These are phyloP conservation scores for Noctua pronuba DNA, from an alignment of 2,888 invertebrate genomes.

Conservation along the genomic window DNA sequence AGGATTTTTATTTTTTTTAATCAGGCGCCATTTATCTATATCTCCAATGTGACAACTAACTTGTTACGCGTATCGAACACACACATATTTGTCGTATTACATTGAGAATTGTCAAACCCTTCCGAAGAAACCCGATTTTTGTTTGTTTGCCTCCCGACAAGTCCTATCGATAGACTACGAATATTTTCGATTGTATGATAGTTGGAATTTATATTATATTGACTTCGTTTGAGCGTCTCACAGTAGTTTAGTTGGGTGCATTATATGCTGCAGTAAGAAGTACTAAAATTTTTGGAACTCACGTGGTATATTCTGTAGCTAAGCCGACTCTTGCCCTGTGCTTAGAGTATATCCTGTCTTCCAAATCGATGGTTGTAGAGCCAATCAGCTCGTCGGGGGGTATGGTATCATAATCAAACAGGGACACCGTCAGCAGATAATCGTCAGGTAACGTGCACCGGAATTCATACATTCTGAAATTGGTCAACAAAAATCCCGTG, in stretches of 20 bases:
- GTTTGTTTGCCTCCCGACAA: too few species aligned
- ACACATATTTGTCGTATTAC: too few species aligned
- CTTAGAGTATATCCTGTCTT: conserved; percentile 95
- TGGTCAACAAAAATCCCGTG: neutral
- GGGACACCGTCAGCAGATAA: conserved; percentile 92
- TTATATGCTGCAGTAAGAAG: neutral
- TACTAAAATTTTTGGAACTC: conserved; percentile 70
- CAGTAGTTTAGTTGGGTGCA: neutral
- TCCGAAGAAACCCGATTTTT: too few species aligned
- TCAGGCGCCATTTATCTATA: too few species aligned
- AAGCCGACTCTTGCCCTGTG: conserved; percentile 95
- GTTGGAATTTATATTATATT: too few species aligned
- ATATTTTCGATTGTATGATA: too few species aligned
- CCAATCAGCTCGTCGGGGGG: conserved; percentile 95
- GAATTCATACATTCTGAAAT: conserved; percentile 93
- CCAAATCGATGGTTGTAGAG: conserved; percentile 95
- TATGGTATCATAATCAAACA: conserved; percentile 94
- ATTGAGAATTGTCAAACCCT: too few species aligned
- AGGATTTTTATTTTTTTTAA: too few species aligned
- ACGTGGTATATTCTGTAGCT: conserved; percentile 92
- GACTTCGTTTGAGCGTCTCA: too few species aligned
- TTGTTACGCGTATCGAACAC: too few species aligned
- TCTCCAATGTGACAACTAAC: too few species aligned
- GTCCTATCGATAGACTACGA: too few species aligned
- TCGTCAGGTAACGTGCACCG: conserved; percentile 94